Evolutionary conservation across 2,888 invertebrate species (phyloP).

Genomic region (Rhamnusium bicolor): DNA sequence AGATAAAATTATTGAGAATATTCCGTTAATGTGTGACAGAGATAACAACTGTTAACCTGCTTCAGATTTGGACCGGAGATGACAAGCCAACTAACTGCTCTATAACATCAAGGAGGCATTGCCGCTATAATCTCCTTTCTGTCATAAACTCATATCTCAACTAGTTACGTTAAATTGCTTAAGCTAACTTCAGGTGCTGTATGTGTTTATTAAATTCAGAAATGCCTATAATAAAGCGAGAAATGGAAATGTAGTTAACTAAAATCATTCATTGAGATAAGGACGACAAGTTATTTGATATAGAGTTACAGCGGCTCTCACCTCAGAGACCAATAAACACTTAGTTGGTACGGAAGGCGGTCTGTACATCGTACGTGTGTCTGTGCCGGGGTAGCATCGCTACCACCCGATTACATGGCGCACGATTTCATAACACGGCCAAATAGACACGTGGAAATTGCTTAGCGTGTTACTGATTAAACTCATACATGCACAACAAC

Average conservation of each 20-base stretch:
- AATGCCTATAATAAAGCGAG: not conserved
- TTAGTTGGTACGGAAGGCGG: not conserved
- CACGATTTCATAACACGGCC: conserved; percentile 48
- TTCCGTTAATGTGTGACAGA: no score
- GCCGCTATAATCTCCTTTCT: conserved; percentile 8
- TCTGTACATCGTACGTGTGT: not conserved
- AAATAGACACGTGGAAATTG: conserved; percentile 52
- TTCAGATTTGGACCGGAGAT: conserved; percentile 2
- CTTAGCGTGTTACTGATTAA: conserved; percentile 46
- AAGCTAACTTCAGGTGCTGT: conserved; percentile 20
- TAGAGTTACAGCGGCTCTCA: not conserved
- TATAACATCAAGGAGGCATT: not conserved
- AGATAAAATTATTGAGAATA: no score
- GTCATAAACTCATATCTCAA: conserved; percentile 9
- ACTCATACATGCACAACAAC: conserved; percentile 18
- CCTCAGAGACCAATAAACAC: not conserved
- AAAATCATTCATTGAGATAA: not conserved
- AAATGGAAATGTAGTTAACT: not conserved
- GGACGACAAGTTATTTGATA: not conserved
- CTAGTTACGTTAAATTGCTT: conserved; percentile 18
- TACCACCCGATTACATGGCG: conserved; percentile 44
- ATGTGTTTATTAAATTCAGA: conserved; percentile 38
- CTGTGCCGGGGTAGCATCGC: conserved; percentile 40
- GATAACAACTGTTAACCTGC: not conserved
- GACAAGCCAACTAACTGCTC: conserved; percentile 20